These are phyloP conservation scores for Whitmania pigra DNA, from an alignment of 1,140 invertebrate genomes.

Conservation along the genomic window DNA sequence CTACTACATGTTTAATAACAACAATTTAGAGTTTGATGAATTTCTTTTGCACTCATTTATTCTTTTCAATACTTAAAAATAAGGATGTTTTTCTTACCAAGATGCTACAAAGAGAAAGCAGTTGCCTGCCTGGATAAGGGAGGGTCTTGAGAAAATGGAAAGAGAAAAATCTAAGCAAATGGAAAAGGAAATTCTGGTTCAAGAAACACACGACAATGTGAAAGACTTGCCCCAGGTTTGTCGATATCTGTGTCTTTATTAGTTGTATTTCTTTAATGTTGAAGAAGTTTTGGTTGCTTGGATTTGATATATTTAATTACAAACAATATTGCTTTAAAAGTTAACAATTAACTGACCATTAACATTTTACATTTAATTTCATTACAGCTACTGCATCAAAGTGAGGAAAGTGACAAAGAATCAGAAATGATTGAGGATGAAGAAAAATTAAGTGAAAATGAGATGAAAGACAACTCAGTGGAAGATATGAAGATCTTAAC, in stretches of 20 bases:
- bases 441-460: background rate
- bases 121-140: conserved; percentile 80
- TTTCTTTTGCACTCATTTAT: background rate
- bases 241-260: background rate
- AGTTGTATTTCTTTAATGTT: background rate
- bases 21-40: too few species aligned
- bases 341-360: background rate
- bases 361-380: background rate
- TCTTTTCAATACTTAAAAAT: background rate
- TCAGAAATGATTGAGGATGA: background rate
- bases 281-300: too few species aligned
- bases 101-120: conserved; percentile 75
- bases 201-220: background rate
- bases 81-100: conserved; percentile 24
- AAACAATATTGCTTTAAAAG: background rate
- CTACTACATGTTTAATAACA: too few species aligned
- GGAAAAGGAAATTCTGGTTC: conserved; percentile 45
- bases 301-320: background rate
- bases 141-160: conserved; percentile 89
- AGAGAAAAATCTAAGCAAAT: conserved; percentile 72
- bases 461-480: background rate
- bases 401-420: background rate
- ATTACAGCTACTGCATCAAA: background rate
- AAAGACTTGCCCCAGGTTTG: background rate
- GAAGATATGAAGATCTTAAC: background rate